A percentile compares a stretch with the other conserved stretches of the same genome.
phyloP scores from a whole-genome alignment of 2,888 invertebrate genomes.

The Drosophila peninsularis region DNA sequence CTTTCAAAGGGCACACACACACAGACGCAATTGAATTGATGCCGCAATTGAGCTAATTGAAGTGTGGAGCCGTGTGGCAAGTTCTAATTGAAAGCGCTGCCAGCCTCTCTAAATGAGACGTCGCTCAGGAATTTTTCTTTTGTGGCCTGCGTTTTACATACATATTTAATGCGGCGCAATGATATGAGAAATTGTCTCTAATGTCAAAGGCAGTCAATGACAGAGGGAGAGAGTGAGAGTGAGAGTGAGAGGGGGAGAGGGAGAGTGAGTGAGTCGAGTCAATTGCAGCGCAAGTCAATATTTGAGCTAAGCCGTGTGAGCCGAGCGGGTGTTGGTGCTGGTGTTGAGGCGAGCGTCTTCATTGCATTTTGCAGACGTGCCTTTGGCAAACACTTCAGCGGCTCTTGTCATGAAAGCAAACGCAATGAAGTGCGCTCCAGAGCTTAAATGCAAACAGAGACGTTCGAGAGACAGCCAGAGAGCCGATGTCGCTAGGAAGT shows the following conservation, averaged over 20 bases:
- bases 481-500: conserved; percentile 16
- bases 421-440: conserved; percentile 53
- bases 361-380: conserved; percentile 45
- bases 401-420: conserved; percentile 53
- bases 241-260: not conserved
- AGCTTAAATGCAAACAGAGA: conserved; percentile 59
- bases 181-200: conserved; percentile 43
- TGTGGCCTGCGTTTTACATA: conserved; percentile 4
- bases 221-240: not conserved
- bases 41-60: conserved; percentile 45
- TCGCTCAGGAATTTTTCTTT: conserved; percentile 20
- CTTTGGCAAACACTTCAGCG: conserved; percentile 58
- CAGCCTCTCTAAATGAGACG: conserved; percentile 10
- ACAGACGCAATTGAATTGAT: conserved; percentile 11
- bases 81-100: conserved; percentile 46
- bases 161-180: conserved; percentile 52
- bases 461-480: conserved; percentile 11
- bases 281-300: conserved; percentile 52
- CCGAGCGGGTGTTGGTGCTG: conserved; percentile 8
- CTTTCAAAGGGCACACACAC: conserved; percentile 2
- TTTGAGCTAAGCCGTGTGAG: conserved; percentile 34
- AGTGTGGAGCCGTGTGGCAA: conserved; percentile 14
- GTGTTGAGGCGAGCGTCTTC: conserved; percentile 16
- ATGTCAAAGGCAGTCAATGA: conserved; percentile 29
- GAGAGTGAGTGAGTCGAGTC: conserved; percentile 1